Conservation (phyloP, 2,888 invertebrate species). For the Ornithoptera alexandrae region DNA sequence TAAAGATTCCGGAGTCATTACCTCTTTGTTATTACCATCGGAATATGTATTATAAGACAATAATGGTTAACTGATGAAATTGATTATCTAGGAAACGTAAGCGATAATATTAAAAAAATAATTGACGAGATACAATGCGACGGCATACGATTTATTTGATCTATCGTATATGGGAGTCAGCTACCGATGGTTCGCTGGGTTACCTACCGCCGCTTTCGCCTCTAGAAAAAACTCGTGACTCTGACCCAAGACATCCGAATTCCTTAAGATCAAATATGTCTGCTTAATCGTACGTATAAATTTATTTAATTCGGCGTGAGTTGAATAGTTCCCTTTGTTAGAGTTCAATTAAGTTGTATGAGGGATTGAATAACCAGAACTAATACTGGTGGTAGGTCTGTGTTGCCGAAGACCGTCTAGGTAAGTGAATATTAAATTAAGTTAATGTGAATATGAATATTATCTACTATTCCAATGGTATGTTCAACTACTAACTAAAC, state of each 20-base stretch:
- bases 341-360: slow-evolving; percentile 29
- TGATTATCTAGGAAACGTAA: slow-evolving; percentile 12
- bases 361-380: slow-evolving; percentile 2
- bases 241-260: slow-evolving; percentile 69
- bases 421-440: no score
- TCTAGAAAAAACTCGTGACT: slow-evolving; percentile 64
- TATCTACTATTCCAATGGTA: no score
- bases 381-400: neutral
- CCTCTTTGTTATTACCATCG: neutral
- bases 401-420: no score
- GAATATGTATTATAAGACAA: neutral
- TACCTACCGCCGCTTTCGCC: slow-evolving; percentile 72
- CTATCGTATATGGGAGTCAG: slow-evolving; percentile 73
- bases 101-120: slow-evolving; percentile 43
- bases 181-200: slow-evolving; percentile 78
- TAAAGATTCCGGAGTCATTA: no score
- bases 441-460: no score
- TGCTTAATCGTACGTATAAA: slow-evolving; percentile 75
- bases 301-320: slow-evolving; percentile 65
- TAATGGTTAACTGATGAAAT: neutral
- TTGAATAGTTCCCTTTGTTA: slow-evolving; percentile 34
- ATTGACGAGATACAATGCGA: slow-evolving; percentile 66
- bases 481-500: no score
- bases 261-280: slow-evolving; percentile 75
- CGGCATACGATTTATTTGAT: slow-evolving; percentile 79